Conservation (phyloP, 2,888 invertebrate genomes). For the Elysia crispata region DNA sequence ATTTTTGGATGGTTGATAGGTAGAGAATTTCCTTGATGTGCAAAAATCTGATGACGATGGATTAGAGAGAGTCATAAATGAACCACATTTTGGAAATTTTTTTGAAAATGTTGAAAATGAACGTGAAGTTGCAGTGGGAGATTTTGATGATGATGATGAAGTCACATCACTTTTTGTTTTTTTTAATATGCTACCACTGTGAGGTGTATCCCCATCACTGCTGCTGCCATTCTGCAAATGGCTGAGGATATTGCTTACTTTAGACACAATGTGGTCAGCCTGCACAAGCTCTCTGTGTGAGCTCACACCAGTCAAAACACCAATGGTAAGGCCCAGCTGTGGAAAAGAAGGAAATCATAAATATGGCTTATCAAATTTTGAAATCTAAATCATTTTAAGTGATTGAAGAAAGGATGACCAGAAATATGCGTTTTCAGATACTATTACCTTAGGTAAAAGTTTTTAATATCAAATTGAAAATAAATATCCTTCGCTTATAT, state of each 20-base stretch:
- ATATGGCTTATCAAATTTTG: too few species aligned
- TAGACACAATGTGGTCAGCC: conserved; percentile 69
- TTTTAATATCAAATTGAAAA: too few species aligned
- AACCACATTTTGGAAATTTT: too few species aligned
- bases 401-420: too few species aligned
- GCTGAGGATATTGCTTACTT: conserved; percentile 64
- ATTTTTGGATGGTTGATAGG: not conserved
- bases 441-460: too few species aligned
- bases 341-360: too few species aligned
- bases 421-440: too few species aligned
- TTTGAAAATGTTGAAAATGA: not conserved
- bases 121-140: not conserved
- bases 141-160: not conserved
- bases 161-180: not conserved
- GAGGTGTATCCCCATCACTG: not conserved
- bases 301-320: conserved; percentile 76
- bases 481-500: too few species aligned
- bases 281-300: conserved; percentile 61
- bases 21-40: not conserved
- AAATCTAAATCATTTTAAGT: too few species aligned
- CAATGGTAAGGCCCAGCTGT: conserved; percentile 70
- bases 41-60: too few species aligned
- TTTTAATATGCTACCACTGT: not conserved
- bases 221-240: conserved; percentile 38
- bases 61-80: too few species aligned